Evolutionary conservation across 1,140 invertebrate species (phyloP), one percentile per base, ranked within the genome.

Genomic region (Ostrea denselamellosa): DNA sequence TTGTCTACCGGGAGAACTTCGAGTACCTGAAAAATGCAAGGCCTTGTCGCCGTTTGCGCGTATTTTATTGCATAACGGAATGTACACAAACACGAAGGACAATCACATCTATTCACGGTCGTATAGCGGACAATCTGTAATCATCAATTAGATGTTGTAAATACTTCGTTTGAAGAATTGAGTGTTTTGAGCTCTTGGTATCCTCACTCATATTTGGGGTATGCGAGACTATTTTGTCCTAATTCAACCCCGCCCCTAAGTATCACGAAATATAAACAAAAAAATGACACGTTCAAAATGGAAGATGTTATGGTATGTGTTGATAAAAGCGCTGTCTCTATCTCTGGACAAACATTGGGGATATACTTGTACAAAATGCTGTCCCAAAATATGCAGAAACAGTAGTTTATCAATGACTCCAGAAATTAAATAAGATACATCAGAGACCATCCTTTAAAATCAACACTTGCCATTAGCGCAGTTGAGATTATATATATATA

Each of bases 221-320:
- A 62, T n/a, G 56, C n/a, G 56, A 62, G n/a, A 62, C 34, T 44
- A 62, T 62, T 17, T 62, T 62, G 22, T 25, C 25, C 2, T 34
- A 77, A 77, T 28, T 28, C 68, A 77, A 25, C 68, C 12, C 68
- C 68, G 28, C 68, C 68, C 68, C 28, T 34, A 28, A 28, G 17
- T 25, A 25, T 34, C 68, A 34, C 68, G 68, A 77, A 77, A 77
- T 77, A 77, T 77, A 77, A 77, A 77, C 68, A 77, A 77, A 62
- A 71, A 77, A 14, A 77, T 77, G 68, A 77, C 68, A 77, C 68
- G 28, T 17, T 19, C 0, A 19, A 77, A 77, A 28, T 77, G 9
- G 12, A 4, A 9, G 28, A 9, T 77, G 65, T 12, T 28, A 14
- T 34, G 28, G 25, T 28, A 25, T 77, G 25, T 28, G 68, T 77